These are phyloP conservation scores for Phrynocephalus vlangalii DNA, from an alignment of 2,797 vertebrate genomes.

Conservation along the genomic window DNA sequence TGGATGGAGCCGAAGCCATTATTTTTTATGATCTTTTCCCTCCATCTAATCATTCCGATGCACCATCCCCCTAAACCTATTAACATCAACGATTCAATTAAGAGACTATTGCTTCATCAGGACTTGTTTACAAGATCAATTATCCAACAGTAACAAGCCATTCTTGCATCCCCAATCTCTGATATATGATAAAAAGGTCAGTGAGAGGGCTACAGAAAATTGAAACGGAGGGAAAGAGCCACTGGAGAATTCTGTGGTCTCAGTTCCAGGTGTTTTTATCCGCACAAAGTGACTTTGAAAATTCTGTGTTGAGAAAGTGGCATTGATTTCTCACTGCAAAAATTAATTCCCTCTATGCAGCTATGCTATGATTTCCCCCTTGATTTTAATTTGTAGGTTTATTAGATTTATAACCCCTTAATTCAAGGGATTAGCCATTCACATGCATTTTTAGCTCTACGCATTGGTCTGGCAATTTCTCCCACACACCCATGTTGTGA, in stretches of 20 bases:
- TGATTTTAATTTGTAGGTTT: too few species aligned
- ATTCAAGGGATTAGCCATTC: too few species aligned
- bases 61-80: conserved; percentile 16
- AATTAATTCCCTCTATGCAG: background rate
- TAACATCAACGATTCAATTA: conserved; percentile 35
- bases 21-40: background rate
- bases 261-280: background rate
- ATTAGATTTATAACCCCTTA: too few species aligned
- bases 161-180: background rate
- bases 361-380: background rate
- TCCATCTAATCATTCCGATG: conserved; percentile 11
- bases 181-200: conserved; percentile 15
- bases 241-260: background rate
- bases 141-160: conserved; percentile 1
- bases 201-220: background rate
- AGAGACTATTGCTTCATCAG: conserved; percentile 32
- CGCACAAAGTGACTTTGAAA: background rate
- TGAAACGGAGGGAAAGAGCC: background rate
- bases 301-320: background rate
- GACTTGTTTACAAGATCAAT: background rate
- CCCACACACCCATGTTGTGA: too few species aligned
- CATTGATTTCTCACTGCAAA: background rate
- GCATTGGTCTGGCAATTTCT: too few species aligned
- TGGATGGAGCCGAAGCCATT: conserved; percentile 1
- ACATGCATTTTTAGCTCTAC: too few species aligned